Conservation (phyloP, 2,113 vertebrate species). For the Cyprinodon tularosa region DNA sequence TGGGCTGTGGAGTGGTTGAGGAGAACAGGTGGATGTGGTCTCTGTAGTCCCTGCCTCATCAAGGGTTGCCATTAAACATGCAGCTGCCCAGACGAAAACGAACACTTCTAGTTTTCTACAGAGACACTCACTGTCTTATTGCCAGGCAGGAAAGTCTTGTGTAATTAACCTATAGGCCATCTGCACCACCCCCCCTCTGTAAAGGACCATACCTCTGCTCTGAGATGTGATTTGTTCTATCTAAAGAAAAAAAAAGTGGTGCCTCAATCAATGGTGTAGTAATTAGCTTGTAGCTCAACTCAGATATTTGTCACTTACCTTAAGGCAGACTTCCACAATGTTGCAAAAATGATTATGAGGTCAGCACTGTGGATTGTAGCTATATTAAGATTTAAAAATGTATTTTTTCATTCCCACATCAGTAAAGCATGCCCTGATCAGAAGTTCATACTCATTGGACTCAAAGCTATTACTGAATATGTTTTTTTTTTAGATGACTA, state of each 20-base stretch:
- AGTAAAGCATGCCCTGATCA: background rate
- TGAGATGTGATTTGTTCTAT: slow-evolving; percentile 27
- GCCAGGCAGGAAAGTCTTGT: slow-evolving; percentile 45
- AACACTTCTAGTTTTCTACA: slow-evolving; percentile 54
- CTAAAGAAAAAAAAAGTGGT: slow-evolving; percentile 4
- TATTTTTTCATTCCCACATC: background rate
- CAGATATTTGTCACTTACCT: slow-evolving; percentile 25
- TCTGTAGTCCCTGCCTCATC: slow-evolving; percentile 58
- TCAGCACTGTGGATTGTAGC: background rate
- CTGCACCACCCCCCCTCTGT: slow-evolving; percentile 27
- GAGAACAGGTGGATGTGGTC: slow-evolving; percentile 63
- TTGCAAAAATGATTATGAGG: background rate
- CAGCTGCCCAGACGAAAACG: slow-evolving; percentile 52
- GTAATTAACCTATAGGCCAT: slow-evolving; percentile 69
- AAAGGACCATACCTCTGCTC: slow-evolving; percentile 1
- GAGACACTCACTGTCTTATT: slow-evolving; percentile 32
- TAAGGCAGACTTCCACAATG: background rate
- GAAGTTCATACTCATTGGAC: background rate
- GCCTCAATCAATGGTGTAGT: slow-evolving; percentile 59
- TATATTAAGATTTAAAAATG: background rate
- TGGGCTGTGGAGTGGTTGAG: slow-evolving; percentile 12
- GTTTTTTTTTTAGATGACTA: background rate
- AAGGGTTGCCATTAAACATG: slow-evolving; percentile 69
- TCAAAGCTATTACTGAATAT: slow-evolving; percentile 19
- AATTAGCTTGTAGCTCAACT: slow-evolving; percentile 60